Conservation (phyloP, 2,113 vertebrate genomes). For the Cervus canadensis region DNA sequence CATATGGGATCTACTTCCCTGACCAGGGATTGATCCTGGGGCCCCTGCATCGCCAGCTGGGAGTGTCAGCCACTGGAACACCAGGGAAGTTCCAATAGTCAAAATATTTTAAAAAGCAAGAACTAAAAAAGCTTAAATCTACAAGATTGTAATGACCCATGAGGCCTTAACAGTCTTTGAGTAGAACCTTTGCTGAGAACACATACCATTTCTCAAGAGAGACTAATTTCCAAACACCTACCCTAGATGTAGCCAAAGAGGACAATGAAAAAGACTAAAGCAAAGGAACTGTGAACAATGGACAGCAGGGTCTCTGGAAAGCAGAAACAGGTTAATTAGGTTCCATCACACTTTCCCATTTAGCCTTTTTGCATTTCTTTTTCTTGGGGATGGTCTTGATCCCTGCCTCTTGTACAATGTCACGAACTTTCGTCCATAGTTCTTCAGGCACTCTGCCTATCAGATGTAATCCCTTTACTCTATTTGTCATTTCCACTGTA, state of each 20-base stretch:
- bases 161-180: neutral
- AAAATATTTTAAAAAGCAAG: neutral
- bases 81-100: neutral
- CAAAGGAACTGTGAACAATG: neutral
- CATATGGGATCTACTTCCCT: neutral
- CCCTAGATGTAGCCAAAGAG: neutral
- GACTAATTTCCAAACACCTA: neutral
- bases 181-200: neutral
- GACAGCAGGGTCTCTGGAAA: neutral
- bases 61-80: neutral
- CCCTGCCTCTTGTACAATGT: neutral
- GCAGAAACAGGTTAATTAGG: neutral
- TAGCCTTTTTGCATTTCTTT: neutral
- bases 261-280: neutral
- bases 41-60: neutral
- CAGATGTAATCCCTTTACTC: neutral
- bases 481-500: neutral
- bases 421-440: neutral
- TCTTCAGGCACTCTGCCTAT: neutral
- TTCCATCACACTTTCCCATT: neutral
- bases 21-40: neutral
- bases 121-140: neutral
- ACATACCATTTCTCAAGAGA: neutral
- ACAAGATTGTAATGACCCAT: neutral
- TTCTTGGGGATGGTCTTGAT: neutral